phyloP scores from a whole-genome alignment of 2,113 vertebrate genomes.

The Anguilla japonica region DNA sequence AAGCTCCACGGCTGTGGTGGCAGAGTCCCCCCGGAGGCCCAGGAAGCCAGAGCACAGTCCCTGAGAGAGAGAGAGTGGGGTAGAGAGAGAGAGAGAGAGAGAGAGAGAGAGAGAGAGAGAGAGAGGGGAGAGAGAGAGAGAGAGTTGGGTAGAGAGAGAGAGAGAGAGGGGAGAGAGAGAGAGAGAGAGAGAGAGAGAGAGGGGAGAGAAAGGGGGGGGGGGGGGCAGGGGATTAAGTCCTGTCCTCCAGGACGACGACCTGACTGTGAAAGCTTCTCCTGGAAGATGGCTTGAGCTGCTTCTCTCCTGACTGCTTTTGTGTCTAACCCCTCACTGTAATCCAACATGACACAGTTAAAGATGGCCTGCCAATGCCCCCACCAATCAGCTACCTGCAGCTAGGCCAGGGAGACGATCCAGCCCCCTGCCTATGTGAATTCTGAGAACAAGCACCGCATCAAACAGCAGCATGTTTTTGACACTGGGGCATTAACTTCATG shows the following conservation, averaged over 20 bases:
- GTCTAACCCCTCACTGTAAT: slow-evolving; percentile 66
- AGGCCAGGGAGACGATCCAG: slow-evolving; percentile 73
- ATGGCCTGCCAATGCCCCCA: slow-evolving; percentile 79
- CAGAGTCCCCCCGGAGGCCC: slow-evolving; percentile 51
- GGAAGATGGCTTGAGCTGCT: slow-evolving; percentile 67
- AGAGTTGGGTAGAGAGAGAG: slow-evolving; percentile 24
- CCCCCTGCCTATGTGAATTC: slow-evolving; percentile 31
- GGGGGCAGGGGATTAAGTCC: slow-evolving; percentile 62
- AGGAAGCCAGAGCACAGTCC: slow-evolving; percentile 13
- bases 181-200: slow-evolving; percentile 33
- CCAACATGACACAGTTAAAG: slow-evolving; percentile 81
- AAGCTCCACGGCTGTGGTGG: slow-evolving; percentile 61
- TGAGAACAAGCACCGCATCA: slow-evolving; percentile 6
- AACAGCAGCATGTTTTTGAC: slow-evolving; percentile 29
- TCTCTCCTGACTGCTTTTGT: slow-evolving; percentile 68
- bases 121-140: slow-evolving; percentile 26
- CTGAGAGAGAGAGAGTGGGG: slow-evolving; percentile 11
- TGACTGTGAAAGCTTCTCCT: slow-evolving; percentile 59
- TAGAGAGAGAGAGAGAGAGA: slow-evolving; percentile 32
- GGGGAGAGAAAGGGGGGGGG: slow-evolving; percentile 14
- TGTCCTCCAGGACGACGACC: slow-evolving; percentile 66
- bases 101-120: slow-evolving; percentile 29
- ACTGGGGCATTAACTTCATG: slow-evolving; percentile 6
- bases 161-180: slow-evolving; percentile 28
- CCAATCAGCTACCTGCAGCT: slow-evolving; percentile 74